phyloP scores from a whole-genome alignment of 2,113 vertebrate species.

The pig (Sus scrofa) region T2T-Sscrofa CM000817.6:73242501-73243000 shows the following conservation, averaged over 20 bases:
- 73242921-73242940: neutral
- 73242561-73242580: neutral
- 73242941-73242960: no score
- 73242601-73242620: neutral
- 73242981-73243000: no score
- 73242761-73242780: neutral
- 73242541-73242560: neutral
- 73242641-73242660: neutral
- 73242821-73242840: no score
- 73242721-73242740: neutral
- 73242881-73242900: neutral
- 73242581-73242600: neutral
- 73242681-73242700: no score
- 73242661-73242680: neutral
- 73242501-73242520: neutral
- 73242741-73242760: neutral
- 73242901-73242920: neutral
- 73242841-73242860: no score
- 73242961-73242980: no score
- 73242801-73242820: no score
- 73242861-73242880: no score
- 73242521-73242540: neutral
- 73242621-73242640: neutral
- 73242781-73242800: neutral
- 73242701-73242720: neutral